Percentiles rank a stretch among this genome's conserved stretches.
These are phyloP conservation scores for Acrocephalus arundinaceus DNA, from an alignment of 2,113 vertebrate genomes.

Conservation along the genomic window DNA sequence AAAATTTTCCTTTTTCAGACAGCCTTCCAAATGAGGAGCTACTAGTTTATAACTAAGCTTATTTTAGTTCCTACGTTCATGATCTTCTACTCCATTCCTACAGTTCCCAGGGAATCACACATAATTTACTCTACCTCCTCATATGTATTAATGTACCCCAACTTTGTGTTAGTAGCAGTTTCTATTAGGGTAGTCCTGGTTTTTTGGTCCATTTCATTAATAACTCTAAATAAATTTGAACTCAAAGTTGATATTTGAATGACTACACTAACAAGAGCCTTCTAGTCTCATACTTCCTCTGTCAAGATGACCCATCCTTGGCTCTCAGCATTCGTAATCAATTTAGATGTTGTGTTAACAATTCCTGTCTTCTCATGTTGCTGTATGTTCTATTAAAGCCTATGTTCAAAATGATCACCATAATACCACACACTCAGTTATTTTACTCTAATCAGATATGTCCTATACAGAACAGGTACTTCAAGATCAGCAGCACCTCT, in stretches of 20 bases:
- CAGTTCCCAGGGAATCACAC: neutral
- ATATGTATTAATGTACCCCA: neutral
- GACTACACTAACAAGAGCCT: neutral
- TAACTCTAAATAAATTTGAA: neutral
- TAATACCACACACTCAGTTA: neutral
- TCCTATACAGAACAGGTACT: neutral
- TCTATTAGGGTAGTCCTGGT: neutral
- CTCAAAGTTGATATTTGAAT: neutral
- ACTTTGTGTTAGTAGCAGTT: neutral
- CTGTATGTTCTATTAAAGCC: neutral
- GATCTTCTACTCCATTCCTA: neutral
- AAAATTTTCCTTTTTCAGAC: neutral
- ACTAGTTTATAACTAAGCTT: neutral
- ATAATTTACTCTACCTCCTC: neutral
- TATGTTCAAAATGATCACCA: neutral
- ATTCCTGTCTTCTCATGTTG: neutral
- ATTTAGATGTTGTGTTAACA: neutral
- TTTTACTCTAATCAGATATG: neutral
- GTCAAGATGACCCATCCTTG: neutral
- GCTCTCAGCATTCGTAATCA: neutral
- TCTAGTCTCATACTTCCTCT: neutral
- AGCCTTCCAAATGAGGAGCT: neutral
- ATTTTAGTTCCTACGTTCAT: neutral
- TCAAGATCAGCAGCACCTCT: neutral
- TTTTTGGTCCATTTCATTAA: neutral